Evolutionary conservation across 2,113 vertebrate genomes (phyloP).

Genomic region (Rhea pennata): DNA sequence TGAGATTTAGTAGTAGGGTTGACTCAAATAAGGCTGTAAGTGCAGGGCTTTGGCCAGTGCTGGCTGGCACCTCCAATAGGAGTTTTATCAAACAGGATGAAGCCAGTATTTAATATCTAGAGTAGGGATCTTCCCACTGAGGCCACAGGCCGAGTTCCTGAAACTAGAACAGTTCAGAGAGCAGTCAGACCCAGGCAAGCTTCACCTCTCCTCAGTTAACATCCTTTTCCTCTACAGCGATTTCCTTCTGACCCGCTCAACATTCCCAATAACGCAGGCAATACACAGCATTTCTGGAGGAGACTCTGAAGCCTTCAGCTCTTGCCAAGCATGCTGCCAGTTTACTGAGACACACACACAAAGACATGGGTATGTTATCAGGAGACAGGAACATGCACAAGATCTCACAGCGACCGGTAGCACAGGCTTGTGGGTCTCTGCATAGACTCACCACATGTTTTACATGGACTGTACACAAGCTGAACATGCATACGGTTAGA

Average conservation of each 20-base stretch:
- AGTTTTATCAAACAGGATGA: not conserved
- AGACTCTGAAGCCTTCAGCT: not conserved
- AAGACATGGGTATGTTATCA: not conserved
- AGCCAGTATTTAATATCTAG: not conserved
- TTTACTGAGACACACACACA: not conserved
- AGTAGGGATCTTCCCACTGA: not conserved
- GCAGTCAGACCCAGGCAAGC: not conserved
- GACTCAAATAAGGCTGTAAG: not conserved
- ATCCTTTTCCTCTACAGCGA: not conserved
- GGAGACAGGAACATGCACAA: not conserved
- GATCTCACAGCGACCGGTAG: not conserved
- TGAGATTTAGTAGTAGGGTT: not conserved
- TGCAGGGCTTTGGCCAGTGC: not conserved
- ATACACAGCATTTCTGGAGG: not conserved
- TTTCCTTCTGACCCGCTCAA: not conserved
- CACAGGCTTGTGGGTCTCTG: not conserved
- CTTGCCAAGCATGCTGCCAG: not conserved
- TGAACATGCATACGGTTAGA: not conserved
- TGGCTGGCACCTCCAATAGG: not conserved
- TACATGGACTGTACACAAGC: not conserved
- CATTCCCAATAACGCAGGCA: not conserved
- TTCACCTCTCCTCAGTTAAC: not conserved
- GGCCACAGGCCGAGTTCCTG: not conserved
- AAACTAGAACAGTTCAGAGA: not conserved
- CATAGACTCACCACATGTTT: not conserved